These are phyloP conservation scores for Otus sunia DNA, from an alignment of 2,113 vertebrate genomes.

Conservation along the genomic window DNA sequence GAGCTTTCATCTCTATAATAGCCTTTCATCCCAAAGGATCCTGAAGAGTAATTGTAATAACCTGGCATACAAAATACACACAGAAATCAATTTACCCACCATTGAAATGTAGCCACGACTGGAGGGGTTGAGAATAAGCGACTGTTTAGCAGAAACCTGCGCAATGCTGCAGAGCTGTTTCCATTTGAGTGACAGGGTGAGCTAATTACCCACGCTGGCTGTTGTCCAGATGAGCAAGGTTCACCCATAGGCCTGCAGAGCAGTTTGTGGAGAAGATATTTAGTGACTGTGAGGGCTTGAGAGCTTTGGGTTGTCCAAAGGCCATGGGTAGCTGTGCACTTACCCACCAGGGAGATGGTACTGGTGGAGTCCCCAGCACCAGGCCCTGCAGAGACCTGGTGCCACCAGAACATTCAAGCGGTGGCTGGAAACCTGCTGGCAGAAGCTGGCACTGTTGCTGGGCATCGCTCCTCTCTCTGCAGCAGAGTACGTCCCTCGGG, in stretches of 20 bases:
- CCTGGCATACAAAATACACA: constrained; percentile 24
- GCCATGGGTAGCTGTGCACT: background rate
- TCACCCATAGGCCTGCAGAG: background rate
- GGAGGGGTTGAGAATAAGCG: background rate
- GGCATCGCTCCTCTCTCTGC: rapidly evolving
- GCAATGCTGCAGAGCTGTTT: background rate
- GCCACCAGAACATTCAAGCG: background rate
- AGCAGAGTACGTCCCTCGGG: rapidly evolving
- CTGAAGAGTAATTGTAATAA: constrained; percentile 54
- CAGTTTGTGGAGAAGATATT: background rate
- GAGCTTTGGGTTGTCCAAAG: background rate
- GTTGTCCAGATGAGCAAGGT: background rate
- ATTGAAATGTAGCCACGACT: background rate
- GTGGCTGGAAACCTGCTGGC: background rate
- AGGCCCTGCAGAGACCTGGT: background rate
- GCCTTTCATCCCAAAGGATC: constrained; percentile 58
- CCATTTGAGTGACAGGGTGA: background rate
- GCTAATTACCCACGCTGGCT: background rate
- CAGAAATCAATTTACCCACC: constrained; percentile 43
- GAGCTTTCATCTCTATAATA: constrained; percentile 54
- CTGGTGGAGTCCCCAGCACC: background rate
- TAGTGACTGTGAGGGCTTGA: background rate
- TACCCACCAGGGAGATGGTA: background rate
- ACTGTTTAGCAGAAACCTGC: background rate
- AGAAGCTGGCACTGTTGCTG: background rate